Evolutionary conservation across 2,797 vertebrate species (phyloP).

Genomic region (Setipinna tenuifilis): DNA sequence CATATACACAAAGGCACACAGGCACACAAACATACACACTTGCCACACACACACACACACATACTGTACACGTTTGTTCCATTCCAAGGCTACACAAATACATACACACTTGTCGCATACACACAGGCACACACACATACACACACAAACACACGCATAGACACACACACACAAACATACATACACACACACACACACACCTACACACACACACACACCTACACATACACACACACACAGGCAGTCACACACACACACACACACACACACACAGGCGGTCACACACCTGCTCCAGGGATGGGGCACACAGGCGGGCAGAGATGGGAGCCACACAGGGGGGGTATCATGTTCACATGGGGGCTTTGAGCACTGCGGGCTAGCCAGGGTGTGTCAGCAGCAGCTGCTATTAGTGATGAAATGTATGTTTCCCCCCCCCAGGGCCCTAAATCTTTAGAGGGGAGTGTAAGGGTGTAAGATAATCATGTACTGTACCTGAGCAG

Average conservation of each 20-base stretch:
- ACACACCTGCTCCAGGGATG: background rate
- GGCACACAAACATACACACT: background rate
- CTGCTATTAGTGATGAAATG: background rate
- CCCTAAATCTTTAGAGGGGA: background rate
- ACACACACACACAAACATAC: background rate
- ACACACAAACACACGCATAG: background rate
- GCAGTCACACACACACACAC: background rate
- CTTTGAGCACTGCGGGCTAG: background rate
- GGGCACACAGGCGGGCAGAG: conserved; percentile 49
- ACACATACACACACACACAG: conserved; percentile 10
- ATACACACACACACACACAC: background rate
- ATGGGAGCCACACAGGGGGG: background rate
- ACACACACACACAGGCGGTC: too few species aligned
- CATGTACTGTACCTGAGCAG: too few species aligned
- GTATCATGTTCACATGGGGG: conserved; percentile 1
- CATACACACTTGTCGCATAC: background rate
- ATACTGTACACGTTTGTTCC: background rate
- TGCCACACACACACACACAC: too few species aligned
- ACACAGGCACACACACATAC: background rate
- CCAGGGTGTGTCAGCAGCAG: background rate
- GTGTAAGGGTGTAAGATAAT: too few species aligned
- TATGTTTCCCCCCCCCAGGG: background rate
- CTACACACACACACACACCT: background rate
- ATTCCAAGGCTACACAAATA: too few species aligned
- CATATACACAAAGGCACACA: background rate